Evolutionary conservation across 2,797 vertebrate genomes (phyloP), one percentile per base, ranked within the genome.

Genomic region (Pangasius djambal): DNA sequence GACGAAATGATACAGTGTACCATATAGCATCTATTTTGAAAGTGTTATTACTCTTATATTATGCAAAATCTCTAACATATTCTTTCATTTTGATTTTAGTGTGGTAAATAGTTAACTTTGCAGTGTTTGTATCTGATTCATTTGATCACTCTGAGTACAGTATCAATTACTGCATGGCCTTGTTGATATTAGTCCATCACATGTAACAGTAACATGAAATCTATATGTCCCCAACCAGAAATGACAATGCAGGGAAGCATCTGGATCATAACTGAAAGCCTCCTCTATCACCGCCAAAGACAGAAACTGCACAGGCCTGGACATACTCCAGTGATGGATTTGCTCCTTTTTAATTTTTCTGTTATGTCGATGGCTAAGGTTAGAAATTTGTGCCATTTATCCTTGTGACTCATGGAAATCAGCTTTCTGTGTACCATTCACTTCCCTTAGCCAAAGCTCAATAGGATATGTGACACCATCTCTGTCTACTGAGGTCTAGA

Each of bases 341-440:
- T 88, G 79, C 88, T 89, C 84, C 77, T 90, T 87, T 79, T 72
- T 31, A 89, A 85, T 90, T 91, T 88, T 87, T 92, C 85, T 85
- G 87, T 86, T 83, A 91, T 88, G 92, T 88, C 92, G 90, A 90
- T 91, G 90, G 67, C 89, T 86, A 67, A 37, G 61, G 90, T 87
- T 90, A 92, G 92, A 94, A 94, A 95, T 93, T 79, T 90, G 90
- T 75, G 88, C 91, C 89, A 94, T 95, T 95, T 91, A 93, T 95
- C 89, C 92, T 93, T 50, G 87, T 92, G 91, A 88, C 92, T 92
- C 79, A 37, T 88, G 74, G 78, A 72, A 89, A 92, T 93, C 59
- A 90, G 86, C 83, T 89, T 83, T 89, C 50, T 44, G 89, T 90
- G 78, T 88, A 88, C 87, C 83, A 90, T 91, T 86, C 88, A 55